Evolutionary conservation across 2,888 invertebrate genomes (phyloP), one percentile per base, ranked within the genome.

Genomic region (Calephelis perditalis): DNA sequence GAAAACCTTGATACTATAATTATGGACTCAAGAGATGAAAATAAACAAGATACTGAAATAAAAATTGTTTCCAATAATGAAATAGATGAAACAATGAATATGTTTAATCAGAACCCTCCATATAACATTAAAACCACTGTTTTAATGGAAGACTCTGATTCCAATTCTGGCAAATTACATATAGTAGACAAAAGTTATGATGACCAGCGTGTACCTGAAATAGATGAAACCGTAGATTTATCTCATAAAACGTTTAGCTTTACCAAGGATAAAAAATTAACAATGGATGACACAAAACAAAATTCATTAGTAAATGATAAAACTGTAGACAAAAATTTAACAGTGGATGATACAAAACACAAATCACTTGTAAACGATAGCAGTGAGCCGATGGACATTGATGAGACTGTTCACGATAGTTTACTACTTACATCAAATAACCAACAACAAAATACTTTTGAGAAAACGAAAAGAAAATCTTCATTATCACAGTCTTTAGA

Each of bases 381-480:
- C 63, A 81, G 77, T 68, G 89, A 90, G 73, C 87, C 89, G 36
- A 90, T 90, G 89, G 90, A 90, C 73, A 74, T 90, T 70, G 90
- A 90, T 73, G 86, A 83, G 75, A 83, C 86, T 10, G 76, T 90
- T 60, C 82, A 84, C 56, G 78, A 74, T 64, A 80, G 77, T 72
- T 60, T 78, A 44, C 73, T 80, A 10, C 64, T 81, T 49, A 26
- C 35, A 61, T 5, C 59, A 57, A 61, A 56, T 58, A 56, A 57
- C 56, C 56, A 62, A 52, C 59, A 47, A 44, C 44, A 56, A 54
- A 46, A 62, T 49, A 59, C 36, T 52, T 15, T 52, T 7, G 61
- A 64, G 63, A 75, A 73, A 63, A 73, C 76, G 9, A 74, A 70
- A 66, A 72, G 70, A 59, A 78, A 65, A 40, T 65, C 64, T 44